Base-by-base conservation (phyloP, 2,888 invertebrate species). In the Fragum sueziense region DNA sequence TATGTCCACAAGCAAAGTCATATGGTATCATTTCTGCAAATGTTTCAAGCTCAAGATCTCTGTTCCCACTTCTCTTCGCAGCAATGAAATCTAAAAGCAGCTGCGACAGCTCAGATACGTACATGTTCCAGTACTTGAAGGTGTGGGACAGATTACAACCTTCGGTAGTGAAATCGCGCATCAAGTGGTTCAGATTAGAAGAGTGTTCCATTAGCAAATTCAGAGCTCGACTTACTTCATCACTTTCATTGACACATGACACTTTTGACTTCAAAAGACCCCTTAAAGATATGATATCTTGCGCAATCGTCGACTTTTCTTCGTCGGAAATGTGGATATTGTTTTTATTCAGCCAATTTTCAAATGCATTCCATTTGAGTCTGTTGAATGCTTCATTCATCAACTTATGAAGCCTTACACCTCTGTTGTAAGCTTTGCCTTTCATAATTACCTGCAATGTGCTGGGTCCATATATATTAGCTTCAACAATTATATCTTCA, bases 351-450 rank as follows among this genome's bases (percentile, higher is more conserved):
- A 61, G 7, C 74, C 69, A 70, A 14, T 74, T 33, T n/a, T 62
- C 33, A 62, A 62, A 69, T 47, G 59, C 51, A 4, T 27, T 37
- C 68, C 69, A 61, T 37, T 61, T 75, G 1, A 69, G 33, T 54
- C 52, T 59, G 4, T 51, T 2, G 51, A 69, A 61, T 41, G 61
- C 2, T 25, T 74, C 74, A 31, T 74, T 74, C 74, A 74, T 69
- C 1, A 69, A 6, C 61, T 69, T 74, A 69, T 69, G 74, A 31
- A 59, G 20, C 47, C 71, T 37, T 3, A 79, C 71, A 31, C 79
- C 57, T 41, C 74, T 52, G 68, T 79, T 74, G 37, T 79, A 79
- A 2, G 74, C 20, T 37, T 74, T 78, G 4, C 74, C 69, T 59
- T 74, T 74, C 67, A 62, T 37, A 17, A 74, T 59, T 1, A 47